phyloP scores from a whole-genome alignment of 2,797 vertebrate species.

The Acropternis orthonyx region DNA sequence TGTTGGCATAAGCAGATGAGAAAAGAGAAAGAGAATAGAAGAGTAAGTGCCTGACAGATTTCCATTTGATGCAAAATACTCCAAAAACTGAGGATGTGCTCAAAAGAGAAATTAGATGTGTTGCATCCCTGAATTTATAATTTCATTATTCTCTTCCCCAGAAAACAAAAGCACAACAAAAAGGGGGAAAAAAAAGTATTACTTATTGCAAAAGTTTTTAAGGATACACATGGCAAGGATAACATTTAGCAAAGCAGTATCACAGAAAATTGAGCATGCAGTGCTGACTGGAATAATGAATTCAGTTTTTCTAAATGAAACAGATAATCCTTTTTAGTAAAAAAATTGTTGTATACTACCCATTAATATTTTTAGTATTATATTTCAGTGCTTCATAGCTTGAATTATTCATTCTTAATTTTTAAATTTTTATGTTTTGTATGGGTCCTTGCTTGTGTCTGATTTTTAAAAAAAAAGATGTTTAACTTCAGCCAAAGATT shows the following conservation, averaged over 20 bases:
- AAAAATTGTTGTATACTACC: neutral
- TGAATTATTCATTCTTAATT: neutral
- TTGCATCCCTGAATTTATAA: neutral
- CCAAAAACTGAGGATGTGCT: neutral
- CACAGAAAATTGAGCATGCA: neutral
- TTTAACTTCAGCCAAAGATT: neutral
- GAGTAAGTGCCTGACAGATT: neutral
- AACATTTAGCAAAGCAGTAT: neutral
- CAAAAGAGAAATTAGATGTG: neutral
- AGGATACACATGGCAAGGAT: neutral
- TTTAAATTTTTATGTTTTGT: neutral
- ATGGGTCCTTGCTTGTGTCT: neutral
- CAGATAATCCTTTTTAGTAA: neutral
- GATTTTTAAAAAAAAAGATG: neutral
- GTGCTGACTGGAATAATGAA: neutral
- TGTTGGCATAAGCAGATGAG: fast-evolving
- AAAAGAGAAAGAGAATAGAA: neutral
- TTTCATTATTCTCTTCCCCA: neutral
- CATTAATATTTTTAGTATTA: neutral
- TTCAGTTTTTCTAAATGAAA: neutral
- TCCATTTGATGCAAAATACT: neutral
- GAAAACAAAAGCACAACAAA: neutral
- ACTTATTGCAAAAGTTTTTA: neutral
- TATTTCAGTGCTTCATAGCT: neutral
- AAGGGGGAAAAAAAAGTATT: neutral